Evolutionary conservation across 2,113 vertebrate genomes (phyloP), one percentile per base, ranked within the genome.

Genomic region (Phrynocephalus versicolor): DNA sequence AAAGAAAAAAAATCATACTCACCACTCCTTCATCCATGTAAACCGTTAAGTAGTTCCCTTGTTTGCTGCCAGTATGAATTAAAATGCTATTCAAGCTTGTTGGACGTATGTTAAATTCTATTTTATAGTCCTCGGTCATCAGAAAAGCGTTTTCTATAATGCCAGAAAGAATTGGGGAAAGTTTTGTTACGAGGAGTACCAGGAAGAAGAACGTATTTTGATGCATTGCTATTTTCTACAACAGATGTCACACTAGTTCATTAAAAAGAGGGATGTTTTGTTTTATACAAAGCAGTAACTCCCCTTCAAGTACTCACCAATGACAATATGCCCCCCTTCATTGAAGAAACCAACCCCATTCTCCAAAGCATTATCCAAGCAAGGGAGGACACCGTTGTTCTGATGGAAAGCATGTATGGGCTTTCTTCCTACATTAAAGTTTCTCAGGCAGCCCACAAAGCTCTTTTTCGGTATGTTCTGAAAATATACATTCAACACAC

Each of bases 21-120:
- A 99, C 98, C 97, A 97, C 96, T 94, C 97, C 98, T 77, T 82
- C 90, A 81, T 96, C 95, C 96, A 98, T 96, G 88, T 98, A 98
- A 64, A 99, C 39, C 39, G 91, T 97, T 90, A 99, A 89, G 85
- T 97, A 96, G 85, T 93, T 94, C 35, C 93, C 89, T 1, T 85
- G 88, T 21, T 93, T 94, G 85, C 92, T 95, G 78, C 97, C 97
- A 0, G 96, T 84, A 79, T 98, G 95, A 37, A 99, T 94, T 67
- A 99, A 95, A 23, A 98, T 82, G 25, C 97, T 97, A 15, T 90
- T 95, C 21, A 93, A 94, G 83, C 90, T 97, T 88, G 95, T 96
- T 2, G 98, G 97, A 37, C 96, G 97, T 89, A 99, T 91, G 60
- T 95, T 96, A 89, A 99, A 96, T 87, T 95, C 88, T 74, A 99